Conservation (phyloP, 2,113 vertebrate genomes). For the Mobula birostris region DNA sequence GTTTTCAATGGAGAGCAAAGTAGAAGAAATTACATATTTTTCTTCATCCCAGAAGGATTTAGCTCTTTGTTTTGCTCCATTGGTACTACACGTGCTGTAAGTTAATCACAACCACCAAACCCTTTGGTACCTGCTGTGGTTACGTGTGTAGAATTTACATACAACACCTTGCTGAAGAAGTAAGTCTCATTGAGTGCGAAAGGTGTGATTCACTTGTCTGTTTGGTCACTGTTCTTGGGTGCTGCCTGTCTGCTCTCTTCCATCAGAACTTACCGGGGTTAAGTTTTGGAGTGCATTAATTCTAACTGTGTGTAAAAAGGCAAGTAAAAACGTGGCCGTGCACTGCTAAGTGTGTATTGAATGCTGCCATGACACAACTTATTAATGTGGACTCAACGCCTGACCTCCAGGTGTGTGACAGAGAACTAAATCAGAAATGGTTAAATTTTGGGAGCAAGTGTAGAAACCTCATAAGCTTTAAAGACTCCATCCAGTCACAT, state of each 20-base stretch:
- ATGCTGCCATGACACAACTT: not conserved
- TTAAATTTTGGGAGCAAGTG: not conserved
- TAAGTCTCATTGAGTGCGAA: no score
- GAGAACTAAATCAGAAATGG: not conserved
- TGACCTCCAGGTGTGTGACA: not conserved
- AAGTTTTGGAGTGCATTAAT: no score
- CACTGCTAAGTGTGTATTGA: not conserved
- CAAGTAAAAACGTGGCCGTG: not conserved
- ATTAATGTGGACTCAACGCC: not conserved
- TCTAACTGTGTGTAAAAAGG: not conserved
- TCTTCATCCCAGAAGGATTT: not conserved
- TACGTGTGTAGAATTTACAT: not conserved
- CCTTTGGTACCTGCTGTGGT: not conserved
- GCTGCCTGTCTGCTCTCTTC: not conserved
- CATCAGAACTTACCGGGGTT: not conserved
- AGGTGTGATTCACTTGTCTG: not conserved
- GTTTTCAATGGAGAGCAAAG: not conserved
- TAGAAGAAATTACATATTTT: not conserved
- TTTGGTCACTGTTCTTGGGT: not conserved
- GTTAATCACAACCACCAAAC: not conserved
- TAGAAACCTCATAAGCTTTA: not conserved
- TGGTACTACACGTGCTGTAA: not conserved
- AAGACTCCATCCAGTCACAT: not conserved
- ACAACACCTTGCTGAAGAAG: not conserved
- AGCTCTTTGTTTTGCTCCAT: not conserved